These are phyloP conservation scores for Brachyptera putata DNA, from an alignment of 2,888 invertebrate genomes.

Conservation along the genomic window DNA sequence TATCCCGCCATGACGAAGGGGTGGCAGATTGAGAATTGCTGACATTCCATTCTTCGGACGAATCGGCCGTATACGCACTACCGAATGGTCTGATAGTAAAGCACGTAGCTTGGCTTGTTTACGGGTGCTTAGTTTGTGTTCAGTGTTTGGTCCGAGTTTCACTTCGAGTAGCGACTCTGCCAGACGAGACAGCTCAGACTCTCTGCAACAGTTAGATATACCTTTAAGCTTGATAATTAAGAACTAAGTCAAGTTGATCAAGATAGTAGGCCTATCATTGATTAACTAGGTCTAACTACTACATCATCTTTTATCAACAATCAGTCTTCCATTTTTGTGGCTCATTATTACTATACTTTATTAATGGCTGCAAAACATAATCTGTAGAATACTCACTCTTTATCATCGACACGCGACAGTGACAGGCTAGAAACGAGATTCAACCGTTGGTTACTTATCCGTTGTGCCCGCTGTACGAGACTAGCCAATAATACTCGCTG, in stretches of 20 bases:
- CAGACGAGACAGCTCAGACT: slow-evolving; percentile 36
- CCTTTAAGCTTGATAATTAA: no score
- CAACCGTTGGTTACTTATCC: neutral
- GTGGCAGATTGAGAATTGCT: neutral
- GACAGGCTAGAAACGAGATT: neutral
- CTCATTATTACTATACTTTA: no score
- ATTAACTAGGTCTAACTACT: no score
- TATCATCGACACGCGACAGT: neutral
- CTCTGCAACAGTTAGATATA: slow-evolving; percentile 36
- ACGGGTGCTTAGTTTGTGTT: slow-evolving; percentile 19
- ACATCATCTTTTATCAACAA: no score
- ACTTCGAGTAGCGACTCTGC: slow-evolving; percentile 37
- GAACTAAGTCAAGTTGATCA: no score
- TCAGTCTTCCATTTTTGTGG: no score
- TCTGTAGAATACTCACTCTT: slow-evolving; percentile 14
- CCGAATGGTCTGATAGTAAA: slow-evolving; percentile 28
- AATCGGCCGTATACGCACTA: slow-evolving; percentile 27
- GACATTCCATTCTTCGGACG: neutral
- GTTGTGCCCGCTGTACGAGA: slow-evolving; percentile 10
- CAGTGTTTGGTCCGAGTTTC: slow-evolving; percentile 23
- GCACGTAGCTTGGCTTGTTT: slow-evolving; percentile 33
- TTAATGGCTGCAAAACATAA: no score
- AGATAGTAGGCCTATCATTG: no score
- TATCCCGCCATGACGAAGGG: slow-evolving; percentile 10
- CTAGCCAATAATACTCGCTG: slow-evolving; percentile 41